Conservation (phyloP, 30 jellyfish, hydroid and myxozoan species). For the Pelagia noctiluca region DNA sequence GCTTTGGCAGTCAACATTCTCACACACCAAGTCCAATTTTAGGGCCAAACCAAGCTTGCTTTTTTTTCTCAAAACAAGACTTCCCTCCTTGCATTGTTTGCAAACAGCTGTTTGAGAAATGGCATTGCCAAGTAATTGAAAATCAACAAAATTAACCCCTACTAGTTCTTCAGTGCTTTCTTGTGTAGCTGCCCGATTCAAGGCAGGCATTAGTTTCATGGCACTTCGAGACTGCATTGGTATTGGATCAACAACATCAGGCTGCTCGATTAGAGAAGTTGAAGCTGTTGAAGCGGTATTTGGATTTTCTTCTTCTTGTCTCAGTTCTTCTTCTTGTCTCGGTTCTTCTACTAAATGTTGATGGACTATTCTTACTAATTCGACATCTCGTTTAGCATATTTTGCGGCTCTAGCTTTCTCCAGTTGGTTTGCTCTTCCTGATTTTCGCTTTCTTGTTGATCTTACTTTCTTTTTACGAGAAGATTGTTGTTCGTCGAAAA, state of each 20-base stretch:
- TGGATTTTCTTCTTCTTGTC: too few relatives aligned
- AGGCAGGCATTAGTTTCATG: slow-evolving; percentile 1
- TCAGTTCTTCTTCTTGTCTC: too few relatives aligned
- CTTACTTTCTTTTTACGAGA: too few relatives aligned
- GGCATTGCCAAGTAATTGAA: not conserved
- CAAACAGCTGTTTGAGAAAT: slow-evolving; percentile 16
- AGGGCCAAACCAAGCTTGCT: slow-evolving; percentile 19
- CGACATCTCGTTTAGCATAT: too few relatives aligned
- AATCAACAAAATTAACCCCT: not conserved
- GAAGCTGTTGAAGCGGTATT: too few relatives aligned
- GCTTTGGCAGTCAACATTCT: not conserved
- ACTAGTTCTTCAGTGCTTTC: slow-evolving; percentile 4
- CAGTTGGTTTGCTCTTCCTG: too few relatives aligned
- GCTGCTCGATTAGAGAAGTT: too few relatives aligned
- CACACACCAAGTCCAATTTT: not conserved
- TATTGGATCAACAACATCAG: not conserved
- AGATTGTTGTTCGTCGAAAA: too few relatives aligned
- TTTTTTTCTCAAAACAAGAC: not conserved
- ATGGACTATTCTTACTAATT: too few relatives aligned
- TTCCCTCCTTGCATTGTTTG: slow-evolving; percentile 12
- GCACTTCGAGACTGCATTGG: slow-evolving; percentile 13
- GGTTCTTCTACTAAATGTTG: too few relatives aligned
- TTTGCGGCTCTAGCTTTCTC: too few relatives aligned
- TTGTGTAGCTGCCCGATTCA: not conserved
- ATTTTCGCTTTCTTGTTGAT: too few relatives aligned